Base-by-base conservation (phyloP, 2,888 invertebrate genomes). In the Ceratothoa steindachneri region DNA sequence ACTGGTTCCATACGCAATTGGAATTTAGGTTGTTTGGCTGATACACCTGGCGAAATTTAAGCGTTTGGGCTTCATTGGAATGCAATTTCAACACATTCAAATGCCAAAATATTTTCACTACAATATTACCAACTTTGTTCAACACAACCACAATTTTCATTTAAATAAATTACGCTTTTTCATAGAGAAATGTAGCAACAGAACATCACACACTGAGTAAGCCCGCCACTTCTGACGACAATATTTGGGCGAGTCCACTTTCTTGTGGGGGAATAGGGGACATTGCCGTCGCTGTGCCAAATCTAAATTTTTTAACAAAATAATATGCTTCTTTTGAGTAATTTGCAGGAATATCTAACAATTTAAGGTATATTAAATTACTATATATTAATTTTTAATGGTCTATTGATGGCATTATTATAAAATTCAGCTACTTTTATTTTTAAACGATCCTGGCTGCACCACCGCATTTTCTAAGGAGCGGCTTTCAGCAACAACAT, bases 221-320 rank as follows among this genome's bases (percentile, higher is more conserved):
- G 60, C 60, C 60, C 60, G 60, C 60, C 60, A 60, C 60, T 60
- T 60, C 60, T 60, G 60, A 60, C 22, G 60, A 60, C 60, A 24
- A 60, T 24, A 60, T 60, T 22, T 24, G 60, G 60, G 60, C 60
- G 60, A 60, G 60, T 60, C 60, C 60, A 60, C 60, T 60, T 60
- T 60, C 60, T 60, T 60, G 60, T 60, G 60, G 60, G 60, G 60
- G 60, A 60, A 24, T 60, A 60, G 60, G 60, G 60, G 60, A 60
- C 19, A 12, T 24, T n/a, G 12, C n/a, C 24, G 60, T 60, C n/a
- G 24, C 12, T 60, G 24, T 60, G 60, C 60, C 60, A 60, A 60
- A 24, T 60, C 60, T 60, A 60, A 60, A 60, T 22, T 24, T 41
- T 41, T 15, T 5, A 41, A 15, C 5, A 41, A 41, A 41, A 41